These are phyloP conservation scores for Drosophila micromelanica DNA, from an alignment of 1,140 invertebrate species.

Conservation along the genomic window DNA sequence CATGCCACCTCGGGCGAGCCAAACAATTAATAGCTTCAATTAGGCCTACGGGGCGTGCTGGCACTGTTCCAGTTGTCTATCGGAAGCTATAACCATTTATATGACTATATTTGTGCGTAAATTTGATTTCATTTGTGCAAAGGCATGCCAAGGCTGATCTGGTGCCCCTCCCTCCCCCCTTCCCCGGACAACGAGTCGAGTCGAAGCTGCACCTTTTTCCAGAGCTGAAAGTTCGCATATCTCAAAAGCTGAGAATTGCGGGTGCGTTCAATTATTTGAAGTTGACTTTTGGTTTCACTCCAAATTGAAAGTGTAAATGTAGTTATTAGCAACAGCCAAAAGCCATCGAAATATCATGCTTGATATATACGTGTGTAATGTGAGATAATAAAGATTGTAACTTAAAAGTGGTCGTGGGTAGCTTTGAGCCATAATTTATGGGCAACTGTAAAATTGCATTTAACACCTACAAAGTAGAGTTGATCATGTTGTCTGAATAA, in stretches of 20 bases:
- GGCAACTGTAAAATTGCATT: background rate
- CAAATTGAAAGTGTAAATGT: conserved; percentile 35
- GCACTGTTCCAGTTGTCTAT: conserved; percentile 65
- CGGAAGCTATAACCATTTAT: conserved; percentile 81
- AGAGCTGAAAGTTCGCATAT: conserved; percentile 7
- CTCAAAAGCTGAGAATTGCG: conserved; percentile 23
- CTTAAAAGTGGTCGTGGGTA: background rate
- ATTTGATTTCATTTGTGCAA: conserved; percentile 73
- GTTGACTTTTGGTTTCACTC: conserved; percentile 23
- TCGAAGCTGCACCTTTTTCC: conserved; percentile 35
- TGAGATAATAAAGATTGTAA: conserved; percentile 30
- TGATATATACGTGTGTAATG: conserved; percentile 25
- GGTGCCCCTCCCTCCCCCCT: background rate
- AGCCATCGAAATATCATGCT: background rate
- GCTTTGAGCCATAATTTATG: background rate
- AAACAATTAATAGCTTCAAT: conserved; percentile 82
- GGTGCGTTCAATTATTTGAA: conserved; percentile 35
- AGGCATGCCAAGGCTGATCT: conserved; percentile 47
- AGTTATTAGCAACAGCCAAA: conserved; percentile 29
- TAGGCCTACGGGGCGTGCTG: conserved; percentile 72
- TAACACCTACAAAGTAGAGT: background rate
- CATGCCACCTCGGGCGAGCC: conserved; percentile 54
- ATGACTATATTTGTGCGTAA: conserved; percentile 80
- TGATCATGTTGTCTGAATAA: background rate
- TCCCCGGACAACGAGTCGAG: too few relatives aligned